A percentile compares a stretch with the other conserved stretches of the same genome.
Evolutionary conservation across 1,140 invertebrate genomes (phyloP).

Genomic region (Ceratina japonica): DNA sequence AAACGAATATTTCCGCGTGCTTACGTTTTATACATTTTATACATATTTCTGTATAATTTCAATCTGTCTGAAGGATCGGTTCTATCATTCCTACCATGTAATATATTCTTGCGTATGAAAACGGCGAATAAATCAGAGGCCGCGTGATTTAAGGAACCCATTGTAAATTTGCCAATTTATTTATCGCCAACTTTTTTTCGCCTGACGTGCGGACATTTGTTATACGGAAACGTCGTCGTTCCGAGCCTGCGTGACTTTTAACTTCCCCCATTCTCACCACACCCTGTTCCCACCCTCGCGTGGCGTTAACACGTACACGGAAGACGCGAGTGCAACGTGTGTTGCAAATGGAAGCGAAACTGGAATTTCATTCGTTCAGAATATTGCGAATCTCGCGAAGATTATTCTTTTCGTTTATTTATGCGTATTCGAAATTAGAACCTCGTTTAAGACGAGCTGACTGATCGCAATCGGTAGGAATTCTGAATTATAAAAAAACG

Average conservation of each 20-base stretch:
- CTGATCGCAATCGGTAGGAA: no score
- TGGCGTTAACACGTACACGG: conserved; percentile 3
- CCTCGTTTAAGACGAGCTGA: no score
- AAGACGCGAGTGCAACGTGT: background rate
- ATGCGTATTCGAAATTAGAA: background rate
- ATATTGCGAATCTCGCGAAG: background rate
- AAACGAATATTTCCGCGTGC: no score
- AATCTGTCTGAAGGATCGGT: no score
- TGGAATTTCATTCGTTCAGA: background rate
- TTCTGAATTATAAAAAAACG: background rate
- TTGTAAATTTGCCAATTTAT: conserved; percentile 43
- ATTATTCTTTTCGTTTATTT: background rate
- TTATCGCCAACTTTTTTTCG: conserved; percentile 34
- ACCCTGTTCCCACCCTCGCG: background rate
- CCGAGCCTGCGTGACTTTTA: conserved; percentile 37
- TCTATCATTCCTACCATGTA: no score
- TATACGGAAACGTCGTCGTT: conserved; percentile 15
- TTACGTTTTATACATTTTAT: no score
- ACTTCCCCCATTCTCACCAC: conserved; percentile 19
- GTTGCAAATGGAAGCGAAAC: background rate
- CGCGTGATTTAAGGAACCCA: conserved; percentile 29
- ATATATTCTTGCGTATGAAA: background rate
- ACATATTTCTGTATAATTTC: no score
- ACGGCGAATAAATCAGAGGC: conserved; percentile 25
- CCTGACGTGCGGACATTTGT: conserved; percentile 37